phyloP scores from a whole-genome alignment of 1,140 invertebrate genomes.

The Mylabris phalerata region DNA sequence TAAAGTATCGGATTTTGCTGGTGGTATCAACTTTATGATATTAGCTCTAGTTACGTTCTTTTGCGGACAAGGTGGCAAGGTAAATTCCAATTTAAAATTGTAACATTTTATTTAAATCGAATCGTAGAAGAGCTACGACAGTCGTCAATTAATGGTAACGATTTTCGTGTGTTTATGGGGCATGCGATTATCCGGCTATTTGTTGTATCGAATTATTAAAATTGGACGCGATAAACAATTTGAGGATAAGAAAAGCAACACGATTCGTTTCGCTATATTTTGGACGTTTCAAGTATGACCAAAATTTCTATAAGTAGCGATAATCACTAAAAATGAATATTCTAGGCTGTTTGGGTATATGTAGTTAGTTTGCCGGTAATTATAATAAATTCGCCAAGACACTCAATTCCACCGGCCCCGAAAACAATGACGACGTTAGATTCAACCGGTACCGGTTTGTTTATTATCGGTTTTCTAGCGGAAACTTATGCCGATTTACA shows the following conservation, averaged over 20 bases:
- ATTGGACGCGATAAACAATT: slow-evolving; percentile 86
- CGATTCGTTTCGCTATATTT: slow-evolving; percentile 79
- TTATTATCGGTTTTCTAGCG: slow-evolving; percentile 72
- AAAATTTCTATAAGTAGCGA: background rate
- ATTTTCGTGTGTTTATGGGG: slow-evolving; percentile 82
- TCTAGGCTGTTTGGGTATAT: slow-evolving; percentile 88
- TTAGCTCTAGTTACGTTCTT: slow-evolving; percentile 81
- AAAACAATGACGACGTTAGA: slow-evolving; percentile 79
- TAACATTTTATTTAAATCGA: slow-evolving; percentile 25
- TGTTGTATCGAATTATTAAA: slow-evolving; percentile 81
- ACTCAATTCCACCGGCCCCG: slow-evolving; percentile 65
- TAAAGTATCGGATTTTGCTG: slow-evolving; percentile 87
- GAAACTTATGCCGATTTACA: slow-evolving; percentile 88
- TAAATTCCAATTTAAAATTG: slow-evolving; percentile 25
- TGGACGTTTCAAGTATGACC: slow-evolving; percentile 78
- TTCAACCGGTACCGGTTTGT: slow-evolving; percentile 76
- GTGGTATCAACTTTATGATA: slow-evolving; percentile 85
- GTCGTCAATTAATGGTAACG: slow-evolving; percentile 81
- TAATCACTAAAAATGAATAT: slow-evolving; percentile 8
- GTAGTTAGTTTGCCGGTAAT: slow-evolving; percentile 86
- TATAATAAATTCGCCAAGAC: slow-evolving; percentile 81
- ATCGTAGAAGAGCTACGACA: slow-evolving; percentile 64
- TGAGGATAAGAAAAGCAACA: slow-evolving; percentile 79
- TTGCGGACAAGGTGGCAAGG: slow-evolving; percentile 70
- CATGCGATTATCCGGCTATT: slow-evolving; percentile 70